Base-by-base conservation (phyloP, 1,140 invertebrate species). In the Macrobrachium nipponense region DNA sequence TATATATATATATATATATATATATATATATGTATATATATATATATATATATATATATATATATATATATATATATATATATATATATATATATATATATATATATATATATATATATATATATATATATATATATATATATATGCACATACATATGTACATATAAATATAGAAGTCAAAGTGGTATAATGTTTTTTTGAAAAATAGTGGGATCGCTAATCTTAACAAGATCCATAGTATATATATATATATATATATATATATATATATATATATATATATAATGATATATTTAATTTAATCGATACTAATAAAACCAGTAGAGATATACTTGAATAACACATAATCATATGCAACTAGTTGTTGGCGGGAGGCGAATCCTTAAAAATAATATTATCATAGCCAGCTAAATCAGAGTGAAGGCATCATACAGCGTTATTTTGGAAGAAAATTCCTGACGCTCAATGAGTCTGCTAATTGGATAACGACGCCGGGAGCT, bases 241-340 rank as follows among this genome's bases (percentile, higher is more conserved):
- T 66, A 66, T 66, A 66, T 66, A 66, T 66, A 66, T 66, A 66
- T 66, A 66, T 66, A 66, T 66, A 66, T 66, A 66, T 66, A 66
- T 17, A 66, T 66, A 66, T 66, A 66, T 66, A 66, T 66, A 66
- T 8, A 66, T 66, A 66, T 8, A 66, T 8, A 66, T 8, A 66
- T 8, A 17, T 8, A 66, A 0, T 8, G 0, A 17, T 66, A 0
- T 66, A 17, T 66, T 51, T 51, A 51, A 5, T 51, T 36, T 4
- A 36, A 36, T 4, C 27, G 27, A 36, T 36, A 36, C 1, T 36
- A 36, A 36, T 36, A 36, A 36, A 36, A 36, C 27, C 4, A 36
- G 27, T 36, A 1, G 27, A 36, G 27, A 36, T 36, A 36, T 36
- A 36, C 27, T 36, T 36, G 27, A 36, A 36, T 1, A 36, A 36